Conservation (phyloP, 2,797 vertebrate genomes). For the Poecile montanus region DNA sequence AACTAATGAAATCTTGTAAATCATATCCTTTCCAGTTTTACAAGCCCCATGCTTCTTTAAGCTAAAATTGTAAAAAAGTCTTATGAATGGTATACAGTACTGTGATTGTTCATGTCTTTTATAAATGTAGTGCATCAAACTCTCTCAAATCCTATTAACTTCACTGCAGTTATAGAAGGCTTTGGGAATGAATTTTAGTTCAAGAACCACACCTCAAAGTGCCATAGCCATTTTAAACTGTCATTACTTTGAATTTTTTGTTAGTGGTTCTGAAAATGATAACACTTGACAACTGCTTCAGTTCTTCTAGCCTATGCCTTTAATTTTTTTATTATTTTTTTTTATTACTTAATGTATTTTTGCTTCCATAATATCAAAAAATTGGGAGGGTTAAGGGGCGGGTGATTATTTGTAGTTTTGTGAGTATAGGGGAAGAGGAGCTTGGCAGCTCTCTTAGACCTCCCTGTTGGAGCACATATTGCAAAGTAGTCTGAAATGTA, state of each 20-base stretch:
- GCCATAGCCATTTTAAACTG: neutral
- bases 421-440: neutral
- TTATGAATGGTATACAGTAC: neutral
- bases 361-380: neutral
- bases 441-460: constrained; percentile 36
- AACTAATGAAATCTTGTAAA: neutral
- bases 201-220: neutral
- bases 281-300: neutral
- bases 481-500: constrained; percentile 44
- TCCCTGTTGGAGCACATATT: constrained; percentile 13
- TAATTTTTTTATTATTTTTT: neutral
- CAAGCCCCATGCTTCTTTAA: neutral
- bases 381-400: neutral
- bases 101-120: neutral
- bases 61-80: neutral
- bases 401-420: neutral
- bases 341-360: neutral
- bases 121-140: neutral
- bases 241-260: neutral
- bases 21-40: neutral
- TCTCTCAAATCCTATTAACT: neutral
- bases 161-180: neutral
- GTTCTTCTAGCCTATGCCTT: neutral
- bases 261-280: neutral
- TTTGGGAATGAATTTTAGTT: neutral